Evolutionary conservation across 1,140 invertebrate species (phyloP), one percentile per base, ranked within the genome.

Genomic region (Leptinotarsa undecemlineata): DNA sequence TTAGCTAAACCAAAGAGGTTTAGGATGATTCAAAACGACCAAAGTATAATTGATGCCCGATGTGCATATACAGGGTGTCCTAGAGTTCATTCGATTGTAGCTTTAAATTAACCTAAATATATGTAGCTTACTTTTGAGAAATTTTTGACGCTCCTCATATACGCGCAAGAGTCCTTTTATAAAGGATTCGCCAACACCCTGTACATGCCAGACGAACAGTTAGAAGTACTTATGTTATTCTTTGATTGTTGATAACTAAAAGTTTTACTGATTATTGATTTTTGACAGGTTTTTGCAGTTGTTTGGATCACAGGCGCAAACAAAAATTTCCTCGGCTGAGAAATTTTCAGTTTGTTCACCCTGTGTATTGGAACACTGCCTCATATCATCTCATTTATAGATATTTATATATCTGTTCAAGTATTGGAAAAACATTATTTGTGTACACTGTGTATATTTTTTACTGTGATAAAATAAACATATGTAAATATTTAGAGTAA

Each of bases 381-480:
- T 42, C 33, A 42, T 42, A 42, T 42, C 33, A 42, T 42, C 51
- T 57, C 6, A 57, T 57, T 57, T 57, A 57, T 19, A 42, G 33
- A 42, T 57, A 57, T 57, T 57, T 57, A 57, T 15, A n/a, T 19
- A 17, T 57, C 51, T 57, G 51, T 57, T 57, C n/a, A 15, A 19
- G 6, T 17, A 57, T 17, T 57, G 15, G 20, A 47, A 69, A 48
- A 47, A 51, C 47, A 48, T 51, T 33, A 68, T 76, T 76, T 76
- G 64, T 72, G 72, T 76, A 68, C 51, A 76, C 71, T 71, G 71
- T 75, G 74, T 76, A 74, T 71, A 69, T 69, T 69, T 74, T 78
- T 78, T 74, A 78, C 77, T 78, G 77, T 78, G 77, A 78, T 78
- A 78, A 70, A 72, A 71, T 74, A 70, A 72, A 71, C 71, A 77